Base-by-base conservation (phyloP, 2,797 vertebrate species). In the Intellagama lesueurii region DNA sequence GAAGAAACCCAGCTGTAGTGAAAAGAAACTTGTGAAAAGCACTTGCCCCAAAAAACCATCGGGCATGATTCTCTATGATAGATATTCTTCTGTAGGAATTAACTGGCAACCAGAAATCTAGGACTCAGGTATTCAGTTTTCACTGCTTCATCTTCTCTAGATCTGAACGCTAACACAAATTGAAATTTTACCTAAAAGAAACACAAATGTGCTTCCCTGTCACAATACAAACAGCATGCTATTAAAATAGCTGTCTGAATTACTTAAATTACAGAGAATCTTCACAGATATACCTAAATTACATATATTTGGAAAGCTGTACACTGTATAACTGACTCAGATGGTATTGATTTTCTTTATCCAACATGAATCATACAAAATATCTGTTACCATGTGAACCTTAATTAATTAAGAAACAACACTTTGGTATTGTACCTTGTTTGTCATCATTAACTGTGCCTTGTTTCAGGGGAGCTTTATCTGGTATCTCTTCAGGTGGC, bases 361-460 rank as follows among this genome's bases (percentile, higher is more conserved):
- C 3, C 72, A 92, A 91, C 9, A 44, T 32, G 24, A 85, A 72
- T 77, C 28, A 86, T 0, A 85, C 7, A 1, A n/a, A 40, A 81
- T 85, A 90, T 32, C 76, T 49, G 79, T 78, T 89, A 91, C 16
- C 5, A 86, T 1, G 47, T 0, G 44, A 6, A 80, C 80, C 22
- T 85, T 82, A 91, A 91, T n/a, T 3, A 64, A 5, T 56, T 86
- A 90, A n/a, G 11, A 82, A 56, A 19, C 44, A 5, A 5, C 4
- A 80, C 5, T 8, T 83, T 95, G 78, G 87, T 92, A 91, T 90
- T 75, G 88, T 97, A 97, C 97, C 97, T 97, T 96, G 95, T 88
- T 96, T 96, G 85, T 97, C 96, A 94, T 97, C 96, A 87, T 94
- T 94, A 90, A 95, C 94, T 75, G 88, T 90, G 82, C 97, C 96